phyloP scores from a whole-genome alignment of 2,888 invertebrate genomes.

The Molanna angustata region DNA sequence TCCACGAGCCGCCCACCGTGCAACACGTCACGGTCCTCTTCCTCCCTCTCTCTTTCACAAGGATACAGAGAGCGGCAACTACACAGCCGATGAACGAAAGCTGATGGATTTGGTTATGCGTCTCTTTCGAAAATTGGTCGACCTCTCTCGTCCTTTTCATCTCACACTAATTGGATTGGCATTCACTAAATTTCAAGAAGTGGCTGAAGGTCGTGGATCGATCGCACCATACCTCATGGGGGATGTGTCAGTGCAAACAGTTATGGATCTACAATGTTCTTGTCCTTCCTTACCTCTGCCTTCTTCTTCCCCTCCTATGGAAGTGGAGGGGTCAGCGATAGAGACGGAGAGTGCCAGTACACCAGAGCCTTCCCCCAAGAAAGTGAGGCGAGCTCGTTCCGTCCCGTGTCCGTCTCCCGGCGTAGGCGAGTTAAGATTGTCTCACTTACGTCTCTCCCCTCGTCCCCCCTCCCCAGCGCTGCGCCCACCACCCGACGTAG shows the following conservation, averaged over 20 bases:
- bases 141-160: constrained; percentile 72
- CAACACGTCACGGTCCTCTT: constrained; percentile 73
- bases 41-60: constrained; percentile 62
- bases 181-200: constrained; percentile 77
- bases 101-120: constrained; percentile 69
- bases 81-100: constrained; percentile 60
- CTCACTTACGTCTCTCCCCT: constrained; percentile 9
- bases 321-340: constrained; percentile 32
- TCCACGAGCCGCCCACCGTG: constrained; percentile 64
- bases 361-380: constrained; percentile 74
- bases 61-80: constrained; percentile 46
- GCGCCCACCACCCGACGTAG: constrained; percentile 66
- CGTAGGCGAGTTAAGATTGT: constrained; percentile 18
- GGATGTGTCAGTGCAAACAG: constrained; percentile 75
- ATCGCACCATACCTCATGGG: constrained; percentile 74
- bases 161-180: constrained; percentile 77
- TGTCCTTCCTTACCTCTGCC: constrained; percentile 45
- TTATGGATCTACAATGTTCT: constrained; percentile 63
- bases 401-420: neutral
- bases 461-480: constrained; percentile 38
- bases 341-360: constrained; percentile 54
- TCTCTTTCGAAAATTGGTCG: constrained; percentile 70
- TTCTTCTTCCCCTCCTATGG: constrained; percentile 5
- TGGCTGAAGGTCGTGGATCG: constrained; percentile 65
- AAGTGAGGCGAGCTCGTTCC: constrained; percentile 53